phyloP scores from a whole-genome alignment of 1,140 invertebrate genomes.

The Scaptodrosophila lebanonensis region DNA sequence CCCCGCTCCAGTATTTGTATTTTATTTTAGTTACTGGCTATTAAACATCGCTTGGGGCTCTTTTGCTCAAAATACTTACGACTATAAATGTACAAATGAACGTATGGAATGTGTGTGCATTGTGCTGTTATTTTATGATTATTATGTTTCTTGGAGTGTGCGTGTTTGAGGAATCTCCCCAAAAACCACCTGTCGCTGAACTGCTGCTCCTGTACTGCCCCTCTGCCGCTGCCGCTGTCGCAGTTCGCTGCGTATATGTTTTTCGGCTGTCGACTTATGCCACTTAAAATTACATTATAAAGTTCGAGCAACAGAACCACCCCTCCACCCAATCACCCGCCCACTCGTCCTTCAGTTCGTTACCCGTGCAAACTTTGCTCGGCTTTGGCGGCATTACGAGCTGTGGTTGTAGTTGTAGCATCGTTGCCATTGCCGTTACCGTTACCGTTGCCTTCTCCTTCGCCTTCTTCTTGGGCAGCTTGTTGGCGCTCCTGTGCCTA shows the following conservation, averaged over 20 bases:
- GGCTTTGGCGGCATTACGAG: slow-evolving; percentile 41
- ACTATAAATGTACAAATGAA: not conserved
- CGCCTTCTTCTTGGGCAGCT: slow-evolving; percentile 13
- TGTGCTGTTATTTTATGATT: too few species aligned
- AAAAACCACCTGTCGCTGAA: too few species aligned
- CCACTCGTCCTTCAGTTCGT: not conserved
- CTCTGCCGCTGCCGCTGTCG: too few species aligned
- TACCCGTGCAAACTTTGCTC: slow-evolving; percentile 43
- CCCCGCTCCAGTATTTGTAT: slow-evolving; percentile 10
- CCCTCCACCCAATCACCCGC: slow-evolving; percentile 6
- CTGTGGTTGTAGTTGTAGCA: too few species aligned
- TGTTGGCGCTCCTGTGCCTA: not conserved
- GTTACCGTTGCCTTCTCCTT: slow-evolving; percentile 21
- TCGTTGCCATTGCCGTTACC: too few species aligned
- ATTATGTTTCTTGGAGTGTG: too few species aligned
- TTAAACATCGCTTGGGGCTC: slow-evolving; percentile 28
- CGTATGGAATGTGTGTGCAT: too few species aligned
- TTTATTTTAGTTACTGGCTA: slow-evolving; percentile 4
- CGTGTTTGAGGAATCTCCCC: too few species aligned
- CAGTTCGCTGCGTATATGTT: slow-evolving; percentile 36
- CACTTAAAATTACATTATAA: slow-evolving; percentile 75
- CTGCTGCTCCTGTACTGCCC: too few species aligned
- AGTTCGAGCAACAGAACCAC: slow-evolving; percentile 17
- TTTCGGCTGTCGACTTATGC: slow-evolving; percentile 73
- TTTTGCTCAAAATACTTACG: slow-evolving; percentile 14